Percentiles rank a stretch among this genome's conserved stretches.
Evolutionary conservation across 1,140 invertebrate species (phyloP).

Genomic region (Euborellia annulipes): DNA sequence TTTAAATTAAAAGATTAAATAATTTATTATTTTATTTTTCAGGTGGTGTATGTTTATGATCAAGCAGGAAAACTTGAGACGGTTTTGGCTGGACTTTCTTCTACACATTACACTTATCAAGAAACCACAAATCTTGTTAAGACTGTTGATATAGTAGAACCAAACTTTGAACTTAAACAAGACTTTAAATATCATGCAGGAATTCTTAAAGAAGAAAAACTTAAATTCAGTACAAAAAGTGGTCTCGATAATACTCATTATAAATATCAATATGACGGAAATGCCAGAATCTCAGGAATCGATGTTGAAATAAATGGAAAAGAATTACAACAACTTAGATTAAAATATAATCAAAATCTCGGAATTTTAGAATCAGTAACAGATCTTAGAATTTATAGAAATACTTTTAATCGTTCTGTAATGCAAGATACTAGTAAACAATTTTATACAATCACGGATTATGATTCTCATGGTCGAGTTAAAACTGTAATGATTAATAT

Average conservation of each 20-base stretch:
- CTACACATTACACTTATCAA: conserved; percentile 77
- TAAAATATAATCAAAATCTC: conserved; percentile 76
- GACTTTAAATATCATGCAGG: conserved; percentile 85
- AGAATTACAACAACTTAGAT: conserved; percentile 44
- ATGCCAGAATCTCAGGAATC: conserved; percentile 63
- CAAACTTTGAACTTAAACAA: conserved; percentile 69
- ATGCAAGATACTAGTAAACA: conserved; percentile 77
- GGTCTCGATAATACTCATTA: conserved; percentile 71
- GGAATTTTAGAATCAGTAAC: conserved; percentile 70
- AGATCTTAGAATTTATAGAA: conserved; percentile 67
- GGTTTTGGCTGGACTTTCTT: conserved; percentile 71
- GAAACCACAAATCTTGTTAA: conserved; percentile 68
- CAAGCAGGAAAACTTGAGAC: conserved; percentile 65
- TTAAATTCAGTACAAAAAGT: conserved; percentile 69
- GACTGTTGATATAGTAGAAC: conserved; percentile 67
- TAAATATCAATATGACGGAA: conserved; percentile 81
- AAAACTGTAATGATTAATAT: conserved; percentile 70
- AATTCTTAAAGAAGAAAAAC: conserved; percentile 70
- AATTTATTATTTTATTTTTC: conserved; percentile 54
- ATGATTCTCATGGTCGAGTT: conserved; percentile 63
- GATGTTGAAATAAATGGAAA: conserved; percentile 78
- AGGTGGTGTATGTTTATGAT: conserved; percentile 64
- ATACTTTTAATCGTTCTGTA: conserved; percentile 71
- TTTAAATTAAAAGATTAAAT: conserved; percentile 50
- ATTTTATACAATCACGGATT: conserved; percentile 72